These are phyloP conservation scores for Lordiphosa fenestrarum DNA, from an alignment of 2,888 invertebrate genomes.

Conservation along the genomic window DNA sequence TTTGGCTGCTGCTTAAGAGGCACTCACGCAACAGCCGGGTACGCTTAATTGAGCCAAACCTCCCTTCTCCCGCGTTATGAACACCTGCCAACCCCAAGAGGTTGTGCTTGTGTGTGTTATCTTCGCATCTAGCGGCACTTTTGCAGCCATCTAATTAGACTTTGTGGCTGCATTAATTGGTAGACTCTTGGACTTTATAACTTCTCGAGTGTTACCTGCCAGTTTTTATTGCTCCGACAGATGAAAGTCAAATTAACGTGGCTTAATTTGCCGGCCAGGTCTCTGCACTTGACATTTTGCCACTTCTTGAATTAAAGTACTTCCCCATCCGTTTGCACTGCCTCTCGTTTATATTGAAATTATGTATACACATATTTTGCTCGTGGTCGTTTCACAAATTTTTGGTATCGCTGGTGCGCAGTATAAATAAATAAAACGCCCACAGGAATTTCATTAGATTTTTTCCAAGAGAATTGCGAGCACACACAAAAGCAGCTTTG, in stretches of 20 bases:
- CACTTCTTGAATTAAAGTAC: neutral
- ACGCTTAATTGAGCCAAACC: slow-evolving; percentile 51
- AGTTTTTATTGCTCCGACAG: slow-evolving; percentile 41
- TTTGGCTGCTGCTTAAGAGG: slow-evolving; percentile 42
- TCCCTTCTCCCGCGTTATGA: neutral
- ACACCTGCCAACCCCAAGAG: slow-evolving; percentile 8
- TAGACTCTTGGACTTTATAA: slow-evolving; percentile 58
- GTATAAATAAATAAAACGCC: slow-evolving; percentile 52
- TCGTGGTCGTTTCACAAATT: slow-evolving; percentile 8
- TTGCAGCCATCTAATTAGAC: slow-evolving; percentile 69
- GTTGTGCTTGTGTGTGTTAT: slow-evolving; percentile 48
- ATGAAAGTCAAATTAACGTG: slow-evolving; percentile 54
- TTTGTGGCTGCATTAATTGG: slow-evolving; percentile 66
- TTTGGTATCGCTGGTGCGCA: slow-evolving; percentile 9
- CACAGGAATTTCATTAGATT: slow-evolving; percentile 46
- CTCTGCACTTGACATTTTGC: slow-evolving; percentile 23
- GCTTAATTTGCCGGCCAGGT: slow-evolving; percentile 35
- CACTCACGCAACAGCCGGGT: slow-evolving; percentile 46
- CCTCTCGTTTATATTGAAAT: neutral
- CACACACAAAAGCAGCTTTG: slow-evolving; percentile 53
- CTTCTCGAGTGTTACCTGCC: slow-evolving; percentile 39
- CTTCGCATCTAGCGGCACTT: slow-evolving; percentile 48
- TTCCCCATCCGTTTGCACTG: neutral
- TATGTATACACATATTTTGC: slow-evolving; percentile 9
- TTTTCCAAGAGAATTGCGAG: slow-evolving; percentile 16